Percentiles rank a stretch among this genome's conserved stretches.
Conservation (phyloP, 2,113 vertebrate species). For the Acrocephalus kingi region DNA sequence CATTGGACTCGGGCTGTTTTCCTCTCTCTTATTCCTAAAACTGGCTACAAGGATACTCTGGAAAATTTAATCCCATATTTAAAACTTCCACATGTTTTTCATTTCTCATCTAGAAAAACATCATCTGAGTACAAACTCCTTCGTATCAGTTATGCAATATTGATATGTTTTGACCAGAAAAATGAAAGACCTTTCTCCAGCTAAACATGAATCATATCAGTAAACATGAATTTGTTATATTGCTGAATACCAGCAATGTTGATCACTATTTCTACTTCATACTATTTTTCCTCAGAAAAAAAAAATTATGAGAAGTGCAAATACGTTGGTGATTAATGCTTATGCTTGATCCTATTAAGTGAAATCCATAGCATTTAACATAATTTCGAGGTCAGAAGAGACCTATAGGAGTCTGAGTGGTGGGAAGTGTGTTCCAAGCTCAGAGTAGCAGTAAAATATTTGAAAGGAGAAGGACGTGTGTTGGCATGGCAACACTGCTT, state of each 20-base stretch:
- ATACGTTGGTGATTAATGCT: background rate
- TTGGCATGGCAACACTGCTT: conserved; percentile 55
- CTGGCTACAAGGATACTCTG: background rate
- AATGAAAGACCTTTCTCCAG: background rate
- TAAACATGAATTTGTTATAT: background rate
- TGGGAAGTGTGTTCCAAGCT: background rate
- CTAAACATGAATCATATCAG: background rate
- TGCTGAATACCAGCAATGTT: background rate
- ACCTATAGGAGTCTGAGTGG: background rate
- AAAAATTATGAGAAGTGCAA: background rate
- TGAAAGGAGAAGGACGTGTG: background rate
- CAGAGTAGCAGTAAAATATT: background rate
- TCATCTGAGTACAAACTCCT: background rate
- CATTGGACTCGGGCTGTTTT: background rate
- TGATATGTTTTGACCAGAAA: background rate
- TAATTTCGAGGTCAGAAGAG: background rate
- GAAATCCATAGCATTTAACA: background rate
- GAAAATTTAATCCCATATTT: background rate
- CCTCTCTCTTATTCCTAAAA: background rate
- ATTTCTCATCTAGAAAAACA: background rate
- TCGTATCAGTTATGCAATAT: background rate
- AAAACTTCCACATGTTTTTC: background rate
- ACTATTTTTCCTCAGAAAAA: background rate
- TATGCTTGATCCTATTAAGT: background rate
- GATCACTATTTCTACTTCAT: background rate